A percentile compares a stretch with the other conserved stretches of the same genome.
These are phyloP conservation scores for Phymanthus crucifer DNA, from an alignment of 92 coral and sea anemone genomes.

Conservation along the genomic window DNA sequence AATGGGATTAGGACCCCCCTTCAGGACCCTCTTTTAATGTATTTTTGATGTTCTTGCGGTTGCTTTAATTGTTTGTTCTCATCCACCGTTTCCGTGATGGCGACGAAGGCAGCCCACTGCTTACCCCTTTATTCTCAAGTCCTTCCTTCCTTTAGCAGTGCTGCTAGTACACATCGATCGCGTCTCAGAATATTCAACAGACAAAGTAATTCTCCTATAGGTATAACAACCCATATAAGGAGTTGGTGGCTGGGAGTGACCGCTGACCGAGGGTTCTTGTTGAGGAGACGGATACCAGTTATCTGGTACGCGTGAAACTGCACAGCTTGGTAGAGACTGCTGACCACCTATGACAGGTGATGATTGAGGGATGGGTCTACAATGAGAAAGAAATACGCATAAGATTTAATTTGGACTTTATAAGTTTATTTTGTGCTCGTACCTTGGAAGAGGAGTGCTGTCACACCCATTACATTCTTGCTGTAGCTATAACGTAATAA, in stretches of 20 bases:
- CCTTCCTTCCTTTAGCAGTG: neutral
- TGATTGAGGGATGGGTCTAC: conserved; percentile 43
- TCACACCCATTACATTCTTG: conserved; percentile 25
- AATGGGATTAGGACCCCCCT: too few relatives aligned
- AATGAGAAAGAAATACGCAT: neutral
- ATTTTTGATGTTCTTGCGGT: neutral
- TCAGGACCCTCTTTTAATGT: too few relatives aligned
- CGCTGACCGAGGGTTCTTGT: conserved; percentile 41
- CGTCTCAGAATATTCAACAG: conserved; percentile 23
- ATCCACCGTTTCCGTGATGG: too few relatives aligned
- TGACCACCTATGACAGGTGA: conserved; percentile 40
- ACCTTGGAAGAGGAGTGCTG: conserved; percentile 17
- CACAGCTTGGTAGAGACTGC: conserved; percentile 33
- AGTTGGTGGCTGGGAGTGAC: conserved; percentile 13
- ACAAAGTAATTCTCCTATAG: conserved; percentile 33
- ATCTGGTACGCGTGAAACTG: conserved; percentile 22
- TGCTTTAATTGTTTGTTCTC: neutral
- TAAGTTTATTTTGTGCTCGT: neutral
- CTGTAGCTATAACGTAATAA: neutral
- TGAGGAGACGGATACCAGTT: conserved; percentile 58
- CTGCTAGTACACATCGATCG: neutral
- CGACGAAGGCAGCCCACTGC: too few relatives aligned
- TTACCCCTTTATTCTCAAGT: neutral
- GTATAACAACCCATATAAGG: conserved; percentile 49
- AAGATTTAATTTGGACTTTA: too few relatives aligned